Conservation (phyloP, 2,113 vertebrate genomes). For the Aplodontia rufa region DNA sequence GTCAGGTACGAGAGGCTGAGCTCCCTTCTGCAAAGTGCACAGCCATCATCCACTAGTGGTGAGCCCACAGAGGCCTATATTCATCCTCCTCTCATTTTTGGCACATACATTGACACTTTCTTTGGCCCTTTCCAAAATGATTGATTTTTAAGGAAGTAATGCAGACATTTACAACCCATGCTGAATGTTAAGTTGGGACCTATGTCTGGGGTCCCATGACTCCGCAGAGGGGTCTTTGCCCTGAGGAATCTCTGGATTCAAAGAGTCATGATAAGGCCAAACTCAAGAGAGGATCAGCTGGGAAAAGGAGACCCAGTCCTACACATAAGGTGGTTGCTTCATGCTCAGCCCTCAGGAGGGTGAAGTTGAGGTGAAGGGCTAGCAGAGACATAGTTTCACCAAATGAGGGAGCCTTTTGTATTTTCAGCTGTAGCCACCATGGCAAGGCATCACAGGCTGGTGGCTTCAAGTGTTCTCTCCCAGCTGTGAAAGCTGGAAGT, state of each 20-base stretch:
- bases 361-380: too few relatives aligned
- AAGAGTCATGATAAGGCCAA: neutral
- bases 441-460: too few relatives aligned
- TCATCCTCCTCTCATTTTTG: too few relatives aligned
- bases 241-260: neutral
- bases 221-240: neutral
- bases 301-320: too few relatives aligned
- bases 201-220: neutral
- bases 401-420: neutral
- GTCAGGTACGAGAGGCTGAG: accelerated
- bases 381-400: neutral
- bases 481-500: neutral
- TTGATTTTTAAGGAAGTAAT: neutral
- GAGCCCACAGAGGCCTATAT: too few relatives aligned
- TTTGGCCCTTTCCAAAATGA: too few relatives aligned
- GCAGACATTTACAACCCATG: neutral
- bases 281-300: neutral
- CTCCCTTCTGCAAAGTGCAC: neutral
- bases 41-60: accelerated
- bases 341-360: neutral
- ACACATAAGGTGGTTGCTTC: accelerated
- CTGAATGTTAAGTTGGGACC: neutral
- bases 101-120: neutral
- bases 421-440: too few relatives aligned
- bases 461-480: neutral